Conservation (phyloP, 2,797 vertebrate genomes). For the Sarcophilus harrisii region DNA sequence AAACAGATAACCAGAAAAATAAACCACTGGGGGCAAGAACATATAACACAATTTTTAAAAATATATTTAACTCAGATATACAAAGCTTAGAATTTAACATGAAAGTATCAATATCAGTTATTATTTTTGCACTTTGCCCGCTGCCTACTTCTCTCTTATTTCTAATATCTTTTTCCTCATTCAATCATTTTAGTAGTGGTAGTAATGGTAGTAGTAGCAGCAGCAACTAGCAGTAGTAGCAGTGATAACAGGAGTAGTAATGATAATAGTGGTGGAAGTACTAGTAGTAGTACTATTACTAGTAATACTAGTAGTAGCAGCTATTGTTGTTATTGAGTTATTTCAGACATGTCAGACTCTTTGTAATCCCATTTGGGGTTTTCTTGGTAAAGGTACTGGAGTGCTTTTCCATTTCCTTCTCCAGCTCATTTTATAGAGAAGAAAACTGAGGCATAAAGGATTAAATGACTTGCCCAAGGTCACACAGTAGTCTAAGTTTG, state of each 20-base stretch:
- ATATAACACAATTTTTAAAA: background rate
- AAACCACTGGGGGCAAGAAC: background rate
- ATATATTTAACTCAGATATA: background rate
- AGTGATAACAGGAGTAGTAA: no score
- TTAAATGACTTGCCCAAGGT: background rate
- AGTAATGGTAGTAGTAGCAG: no score
- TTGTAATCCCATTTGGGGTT: background rate
- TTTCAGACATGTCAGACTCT: background rate
- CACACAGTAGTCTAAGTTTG: background rate
- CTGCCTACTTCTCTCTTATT: background rate
- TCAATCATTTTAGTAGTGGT: no score
- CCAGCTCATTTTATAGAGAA: background rate
- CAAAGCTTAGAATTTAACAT: background rate
- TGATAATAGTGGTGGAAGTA: no score
- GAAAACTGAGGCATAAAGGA: background rate
- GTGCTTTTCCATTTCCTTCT: background rate
- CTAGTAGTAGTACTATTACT: no score
- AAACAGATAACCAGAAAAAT: background rate
- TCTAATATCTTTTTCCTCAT: background rate
- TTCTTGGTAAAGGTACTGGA: background rate
- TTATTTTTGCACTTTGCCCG: background rate
- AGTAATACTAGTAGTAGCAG: no score
- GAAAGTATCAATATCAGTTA: background rate
- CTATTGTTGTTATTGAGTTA: no score
- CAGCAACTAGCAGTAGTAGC: no score